Conservation (phyloP, 2,113 vertebrate genomes). For the Albula goreensis region DNA sequence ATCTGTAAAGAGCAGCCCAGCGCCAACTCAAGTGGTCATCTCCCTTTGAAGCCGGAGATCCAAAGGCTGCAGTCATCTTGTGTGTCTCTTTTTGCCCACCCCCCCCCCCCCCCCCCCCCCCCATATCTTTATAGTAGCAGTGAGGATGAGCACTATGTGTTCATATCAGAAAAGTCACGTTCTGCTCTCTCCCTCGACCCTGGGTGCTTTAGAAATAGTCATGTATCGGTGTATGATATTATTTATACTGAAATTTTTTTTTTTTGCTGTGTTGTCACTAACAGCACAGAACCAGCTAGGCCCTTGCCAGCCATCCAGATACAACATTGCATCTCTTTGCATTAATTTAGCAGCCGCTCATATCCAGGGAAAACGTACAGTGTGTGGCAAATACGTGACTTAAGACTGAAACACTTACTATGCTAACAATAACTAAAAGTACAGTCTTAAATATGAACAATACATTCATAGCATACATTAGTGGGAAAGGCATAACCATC, state of each 20-base stretch:
- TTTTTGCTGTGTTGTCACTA: neutral
- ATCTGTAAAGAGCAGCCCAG: conserved; percentile 11
- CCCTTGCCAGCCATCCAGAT: neutral
- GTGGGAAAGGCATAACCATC: no score
- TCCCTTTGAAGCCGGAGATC: conserved; percentile 43
- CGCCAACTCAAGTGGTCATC: conserved; percentile 29
- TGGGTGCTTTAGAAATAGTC: no score
- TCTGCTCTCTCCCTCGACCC: neutral
- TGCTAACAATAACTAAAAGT: no score
- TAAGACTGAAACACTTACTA: no score
- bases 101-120: neutral
- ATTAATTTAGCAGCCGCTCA: no score
- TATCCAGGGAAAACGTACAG: no score
- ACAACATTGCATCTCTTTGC: neutral
- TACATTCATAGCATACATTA: no score
- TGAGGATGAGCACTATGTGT: conserved; percentile 1
- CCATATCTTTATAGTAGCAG: conserved; percentile 29
- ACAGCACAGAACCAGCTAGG: neutral
- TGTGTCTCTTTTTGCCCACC: conserved; percentile 3
- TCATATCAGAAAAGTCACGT: neutral
- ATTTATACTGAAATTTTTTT: no score
- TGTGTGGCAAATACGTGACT: no score
- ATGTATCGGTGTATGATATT: no score
- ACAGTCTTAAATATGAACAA: no score
- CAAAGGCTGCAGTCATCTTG: conserved; percentile 10